These are phyloP conservation scores for Wasmannia auropunctata DNA, from an alignment of 1,140 invertebrate genomes.

Conservation along the genomic window DNA sequence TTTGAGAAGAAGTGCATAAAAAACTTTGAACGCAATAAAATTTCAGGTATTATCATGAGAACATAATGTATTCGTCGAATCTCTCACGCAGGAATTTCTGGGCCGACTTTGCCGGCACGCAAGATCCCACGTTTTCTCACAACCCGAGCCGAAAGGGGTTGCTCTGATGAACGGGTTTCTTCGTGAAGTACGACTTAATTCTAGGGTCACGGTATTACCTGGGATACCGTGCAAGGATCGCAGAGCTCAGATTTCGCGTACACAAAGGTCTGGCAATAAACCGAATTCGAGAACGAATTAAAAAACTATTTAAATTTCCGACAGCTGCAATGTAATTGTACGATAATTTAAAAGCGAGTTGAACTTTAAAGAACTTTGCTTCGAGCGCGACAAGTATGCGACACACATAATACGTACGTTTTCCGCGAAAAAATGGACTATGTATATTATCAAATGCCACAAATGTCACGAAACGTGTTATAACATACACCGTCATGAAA, in stretches of 20 bases:
- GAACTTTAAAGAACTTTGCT: neutral
- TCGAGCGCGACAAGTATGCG: neutral
- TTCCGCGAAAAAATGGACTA: too few relatives aligned
- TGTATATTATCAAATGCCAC: neutral
- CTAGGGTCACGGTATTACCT: conserved; percentile 68
- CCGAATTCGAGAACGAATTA: neutral
- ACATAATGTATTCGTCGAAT: conserved; percentile 30
- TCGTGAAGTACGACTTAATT: conserved; percentile 79
- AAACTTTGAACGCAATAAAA: neutral
- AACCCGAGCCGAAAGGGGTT: conserved; percentile 55
- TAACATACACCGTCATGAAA: neutral
- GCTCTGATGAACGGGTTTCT: conserved; percentile 72
- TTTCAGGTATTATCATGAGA: conserved; percentile 14
- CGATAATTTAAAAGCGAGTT: neutral
- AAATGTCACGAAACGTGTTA: neutral
- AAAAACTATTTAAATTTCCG: neutral
- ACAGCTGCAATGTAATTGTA: neutral
- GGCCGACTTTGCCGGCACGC: conserved; percentile 21
- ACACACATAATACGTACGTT: neutral
- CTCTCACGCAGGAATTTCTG: conserved; percentile 52
- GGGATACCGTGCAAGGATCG: conserved; percentile 52
- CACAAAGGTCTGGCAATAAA: neutral
- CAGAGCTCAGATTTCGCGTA: conserved; percentile 67
- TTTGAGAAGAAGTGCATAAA: neutral
- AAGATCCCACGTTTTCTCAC: conserved; percentile 58